Conservation (phyloP, 2,113 vertebrate genomes). For the Corythornis madagascariensis region DNA sequence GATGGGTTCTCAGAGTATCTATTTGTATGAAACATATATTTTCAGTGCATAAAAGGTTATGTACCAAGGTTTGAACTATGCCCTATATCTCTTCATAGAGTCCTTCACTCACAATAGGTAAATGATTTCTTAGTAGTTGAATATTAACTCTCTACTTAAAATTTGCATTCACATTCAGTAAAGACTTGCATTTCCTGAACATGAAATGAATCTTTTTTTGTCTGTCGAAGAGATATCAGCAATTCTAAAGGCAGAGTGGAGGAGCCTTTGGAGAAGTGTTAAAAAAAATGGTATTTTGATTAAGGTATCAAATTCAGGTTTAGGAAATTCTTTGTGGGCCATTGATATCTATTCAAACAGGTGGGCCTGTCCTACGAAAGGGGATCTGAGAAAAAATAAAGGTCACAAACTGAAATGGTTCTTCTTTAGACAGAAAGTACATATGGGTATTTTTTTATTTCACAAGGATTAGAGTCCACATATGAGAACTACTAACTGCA, state of each 20-base stretch:
- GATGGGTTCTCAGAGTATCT: neutral
- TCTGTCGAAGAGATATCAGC: neutral
- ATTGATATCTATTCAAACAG: neutral
- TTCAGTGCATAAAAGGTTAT: neutral
- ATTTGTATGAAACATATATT: constrained; percentile 13
- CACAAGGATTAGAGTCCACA: neutral
- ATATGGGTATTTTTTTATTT: neutral
- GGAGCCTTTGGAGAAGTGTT: neutral
- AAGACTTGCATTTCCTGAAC: neutral
- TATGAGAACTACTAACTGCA: neutral
- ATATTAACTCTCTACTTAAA: constrained; percentile 19
- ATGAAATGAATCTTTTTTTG: neutral
- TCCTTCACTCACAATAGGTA: constrained; percentile 22
- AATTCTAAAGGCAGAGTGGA: neutral
- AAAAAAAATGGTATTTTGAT: neutral
- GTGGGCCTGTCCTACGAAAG: neutral
- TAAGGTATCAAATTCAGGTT: neutral
- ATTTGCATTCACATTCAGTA: constrained; percentile 1
- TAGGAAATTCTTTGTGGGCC: neutral
- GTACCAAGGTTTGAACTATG: neutral
- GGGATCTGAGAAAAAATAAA: neutral
- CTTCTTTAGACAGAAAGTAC: neutral
- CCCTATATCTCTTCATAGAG: neutral
- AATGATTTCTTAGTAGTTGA: constrained; percentile 5
- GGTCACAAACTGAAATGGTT: neutral